phyloP scores from a whole-genome alignment of 2,888 invertebrate species.

The Drosophila differens region DNA sequence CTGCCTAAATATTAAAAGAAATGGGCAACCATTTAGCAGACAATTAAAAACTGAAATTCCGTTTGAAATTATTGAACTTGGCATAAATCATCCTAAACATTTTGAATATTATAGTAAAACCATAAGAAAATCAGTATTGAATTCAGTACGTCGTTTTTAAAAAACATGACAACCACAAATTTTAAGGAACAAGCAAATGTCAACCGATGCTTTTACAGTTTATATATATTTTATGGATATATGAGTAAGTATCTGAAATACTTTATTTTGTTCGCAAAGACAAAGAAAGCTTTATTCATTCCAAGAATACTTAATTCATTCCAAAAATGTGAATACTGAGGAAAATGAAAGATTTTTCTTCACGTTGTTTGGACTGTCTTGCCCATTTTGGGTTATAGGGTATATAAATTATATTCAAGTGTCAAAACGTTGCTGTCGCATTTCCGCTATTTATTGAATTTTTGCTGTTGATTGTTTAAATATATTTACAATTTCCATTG shows the following conservation, averaged over 20 bases:
- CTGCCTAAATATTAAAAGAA: constrained; percentile 1
- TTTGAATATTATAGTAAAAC: not conserved
- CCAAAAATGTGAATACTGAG: constrained; percentile 10
- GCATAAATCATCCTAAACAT: not conserved
- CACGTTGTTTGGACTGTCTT: constrained; percentile 12
- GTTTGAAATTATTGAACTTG: not conserved
- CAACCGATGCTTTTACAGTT: not conserved
- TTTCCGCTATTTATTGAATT: constrained; percentile 63
- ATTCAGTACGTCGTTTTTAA: not conserved
- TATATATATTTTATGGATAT: not conserved
- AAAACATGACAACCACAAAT: not conserved
- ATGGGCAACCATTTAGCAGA: not conserved
- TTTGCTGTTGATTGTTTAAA: constrained; percentile 24
- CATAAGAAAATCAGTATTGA: not conserved
- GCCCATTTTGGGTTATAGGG: constrained; percentile 35
- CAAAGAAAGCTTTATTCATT: not conserved
- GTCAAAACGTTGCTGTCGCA: constrained; percentile 25
- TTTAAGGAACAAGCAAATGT: not conserved
- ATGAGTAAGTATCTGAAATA: not conserved
- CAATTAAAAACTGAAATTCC: not conserved
- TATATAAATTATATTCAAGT: constrained; percentile 36
- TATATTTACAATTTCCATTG: constrained; percentile 51
- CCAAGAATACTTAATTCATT: constrained; percentile 1
- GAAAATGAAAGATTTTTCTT: constrained; percentile 2
- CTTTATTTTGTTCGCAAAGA: not conserved